Evolutionary conservation across 2,888 invertebrate genomes (phyloP).

Genomic region (Schizaphis graminum): DNA sequence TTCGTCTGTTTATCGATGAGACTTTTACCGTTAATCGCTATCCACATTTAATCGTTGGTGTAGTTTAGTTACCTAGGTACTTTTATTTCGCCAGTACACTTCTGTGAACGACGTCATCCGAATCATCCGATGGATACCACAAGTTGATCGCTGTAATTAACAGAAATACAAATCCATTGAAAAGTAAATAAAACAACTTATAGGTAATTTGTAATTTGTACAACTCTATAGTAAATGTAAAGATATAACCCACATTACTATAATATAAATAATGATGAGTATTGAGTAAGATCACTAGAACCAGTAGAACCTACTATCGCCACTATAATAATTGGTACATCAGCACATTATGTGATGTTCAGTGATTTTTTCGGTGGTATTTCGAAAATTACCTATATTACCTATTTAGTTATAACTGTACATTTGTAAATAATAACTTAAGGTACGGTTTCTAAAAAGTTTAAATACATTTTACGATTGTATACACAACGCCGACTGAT

Average conservation of each 20-base stretch:
- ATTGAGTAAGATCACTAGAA: too few species aligned
- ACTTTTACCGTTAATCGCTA: not conserved
- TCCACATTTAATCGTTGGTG: not conserved
- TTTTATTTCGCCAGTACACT: not conserved
- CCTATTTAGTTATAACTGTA: too few species aligned
- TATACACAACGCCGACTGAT: not conserved
- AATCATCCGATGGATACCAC: too few species aligned
- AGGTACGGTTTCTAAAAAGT: not conserved
- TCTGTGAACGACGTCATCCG: not conserved
- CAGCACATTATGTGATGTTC: not conserved
- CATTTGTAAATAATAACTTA: not conserved
- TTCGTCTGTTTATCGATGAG: not conserved
- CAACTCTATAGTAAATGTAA: too few species aligned
- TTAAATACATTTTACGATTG: not conserved
- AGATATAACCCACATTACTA: too few species aligned
- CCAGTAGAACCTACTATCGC: too few species aligned
- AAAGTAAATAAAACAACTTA: not conserved
- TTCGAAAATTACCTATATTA: not conserved
- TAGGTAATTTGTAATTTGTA: too few species aligned
- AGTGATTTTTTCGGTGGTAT: not conserved
- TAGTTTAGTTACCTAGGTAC: too few species aligned
- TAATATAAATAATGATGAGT: too few species aligned
- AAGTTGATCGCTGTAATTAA: not conserved
- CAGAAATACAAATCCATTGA: not conserved
- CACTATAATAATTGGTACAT: too few species aligned